Conservation (phyloP, 2,113 vertebrate species). For the Camelus bactrianus region DNA sequence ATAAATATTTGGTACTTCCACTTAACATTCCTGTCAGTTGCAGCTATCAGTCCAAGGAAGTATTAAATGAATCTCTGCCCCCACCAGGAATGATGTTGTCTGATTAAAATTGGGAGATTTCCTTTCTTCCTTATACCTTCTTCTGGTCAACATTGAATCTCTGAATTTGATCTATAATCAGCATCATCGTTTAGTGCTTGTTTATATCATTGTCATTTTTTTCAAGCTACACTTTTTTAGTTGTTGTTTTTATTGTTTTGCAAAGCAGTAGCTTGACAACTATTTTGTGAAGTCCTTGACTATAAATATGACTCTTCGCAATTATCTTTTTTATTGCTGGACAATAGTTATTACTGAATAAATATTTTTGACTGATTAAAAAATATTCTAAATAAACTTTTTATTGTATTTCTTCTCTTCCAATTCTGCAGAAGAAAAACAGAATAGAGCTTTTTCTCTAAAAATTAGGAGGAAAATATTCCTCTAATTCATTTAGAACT, state of each 20-base stretch:
- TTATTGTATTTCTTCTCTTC: background rate
- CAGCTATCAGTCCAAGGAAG: background rate
- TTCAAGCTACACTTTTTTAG: background rate
- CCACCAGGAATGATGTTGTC: background rate
- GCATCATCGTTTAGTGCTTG: background rate
- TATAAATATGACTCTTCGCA: background rate
- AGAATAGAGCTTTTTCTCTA: background rate
- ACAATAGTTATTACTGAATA: background rate
- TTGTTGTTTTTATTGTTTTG: background rate
- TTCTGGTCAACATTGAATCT: background rate
- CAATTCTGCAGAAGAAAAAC: background rate
- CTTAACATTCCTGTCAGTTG: background rate
- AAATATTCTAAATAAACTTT: background rate
- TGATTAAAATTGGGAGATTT: background rate
- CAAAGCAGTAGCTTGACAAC: background rate
- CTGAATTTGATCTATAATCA: background rate
- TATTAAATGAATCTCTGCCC: background rate
- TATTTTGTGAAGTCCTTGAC: background rate
- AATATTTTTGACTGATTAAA: background rate
- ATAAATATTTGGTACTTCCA: background rate
- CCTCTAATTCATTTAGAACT: background rate
- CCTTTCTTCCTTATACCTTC: background rate
- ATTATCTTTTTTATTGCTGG: background rate
- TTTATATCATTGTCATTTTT: background rate
- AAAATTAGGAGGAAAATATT: background rate